Conservation (phyloP, 35 echinoderm and acorn worm species). For the Apostichopus japonicus region DNA sequence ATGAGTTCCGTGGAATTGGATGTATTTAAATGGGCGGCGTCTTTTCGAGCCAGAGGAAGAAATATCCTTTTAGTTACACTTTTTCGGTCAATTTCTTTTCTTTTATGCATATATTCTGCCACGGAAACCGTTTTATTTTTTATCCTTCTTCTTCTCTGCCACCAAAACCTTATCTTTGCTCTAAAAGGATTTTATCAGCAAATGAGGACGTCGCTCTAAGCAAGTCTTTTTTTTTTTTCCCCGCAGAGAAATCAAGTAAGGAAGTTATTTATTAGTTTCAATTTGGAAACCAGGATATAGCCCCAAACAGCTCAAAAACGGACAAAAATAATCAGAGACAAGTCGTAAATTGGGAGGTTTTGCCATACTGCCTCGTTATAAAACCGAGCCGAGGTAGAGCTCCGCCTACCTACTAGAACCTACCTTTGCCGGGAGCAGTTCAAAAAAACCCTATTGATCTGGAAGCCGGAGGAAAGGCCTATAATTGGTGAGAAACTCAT, state of each 20-base stretch:
- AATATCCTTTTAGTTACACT: conserved; percentile 11
- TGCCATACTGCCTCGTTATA: conserved; percentile 10
- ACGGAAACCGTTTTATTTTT: conserved; percentile 9
- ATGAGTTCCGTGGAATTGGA: not conserved
- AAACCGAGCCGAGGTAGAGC: not conserved
- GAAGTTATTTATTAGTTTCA: conserved; percentile 64
- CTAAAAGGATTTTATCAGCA: conserved; percentile 54
- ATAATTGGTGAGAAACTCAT: conserved; percentile 18
- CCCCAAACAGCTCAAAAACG: conserved; percentile 55
- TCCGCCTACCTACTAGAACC: not conserved
- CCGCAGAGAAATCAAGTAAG: conserved; percentile 51
- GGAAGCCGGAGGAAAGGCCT: not conserved
- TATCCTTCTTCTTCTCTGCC: no score
- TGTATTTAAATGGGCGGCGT: conserved; percentile 1
- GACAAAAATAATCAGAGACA: conserved; percentile 60
- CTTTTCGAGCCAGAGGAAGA: conserved; percentile 1
- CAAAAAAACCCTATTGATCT: not conserved
- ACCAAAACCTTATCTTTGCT: conserved; percentile 47
- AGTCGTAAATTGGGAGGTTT: conserved; percentile 59
- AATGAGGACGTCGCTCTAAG: conserved; percentile 3
- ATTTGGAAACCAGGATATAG: conserved; percentile 61
- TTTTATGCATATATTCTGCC: not conserved
- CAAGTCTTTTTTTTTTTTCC: conserved; percentile 21
- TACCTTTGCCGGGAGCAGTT: conserved; percentile 3
- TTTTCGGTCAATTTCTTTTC: not conserved